A percentile compares a stretch with the other conserved stretches of the same genome.
phyloP scores from a whole-genome alignment of 2,113 vertebrate species.

The Litocranius walleri region DNA sequence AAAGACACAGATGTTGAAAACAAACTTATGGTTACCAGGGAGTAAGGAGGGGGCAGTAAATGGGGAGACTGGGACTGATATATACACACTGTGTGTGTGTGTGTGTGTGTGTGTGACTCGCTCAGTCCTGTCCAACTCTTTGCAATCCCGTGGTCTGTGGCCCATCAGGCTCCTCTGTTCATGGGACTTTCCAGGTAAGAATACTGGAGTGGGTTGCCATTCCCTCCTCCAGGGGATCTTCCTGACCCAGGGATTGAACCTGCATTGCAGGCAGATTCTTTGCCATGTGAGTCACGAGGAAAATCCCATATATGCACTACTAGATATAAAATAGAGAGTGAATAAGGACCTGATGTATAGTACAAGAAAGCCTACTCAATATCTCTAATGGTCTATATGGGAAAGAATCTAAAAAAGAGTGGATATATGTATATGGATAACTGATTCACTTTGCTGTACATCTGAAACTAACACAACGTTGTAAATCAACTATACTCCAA shows the following conservation, averaged over 20 bases:
- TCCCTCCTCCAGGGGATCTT: background rate
- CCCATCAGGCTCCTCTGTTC: background rate
- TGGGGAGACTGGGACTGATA: background rate
- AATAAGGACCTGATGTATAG: background rate
- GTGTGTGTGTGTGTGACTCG: background rate
- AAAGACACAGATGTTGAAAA: background rate
- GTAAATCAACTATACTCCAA: background rate
- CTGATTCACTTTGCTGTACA: background rate
- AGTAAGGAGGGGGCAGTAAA: background rate
- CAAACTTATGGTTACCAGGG: background rate
- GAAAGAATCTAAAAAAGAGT: background rate
- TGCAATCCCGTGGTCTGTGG: background rate
- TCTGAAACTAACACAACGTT: background rate
- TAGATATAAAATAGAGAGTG: background rate
- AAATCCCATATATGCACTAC: background rate
- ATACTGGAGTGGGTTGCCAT: background rate
- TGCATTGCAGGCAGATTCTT: background rate
- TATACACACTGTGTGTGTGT: background rate
- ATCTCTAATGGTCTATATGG: background rate
- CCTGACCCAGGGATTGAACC: background rate
- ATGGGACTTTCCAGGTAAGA: background rate
- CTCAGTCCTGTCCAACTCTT: background rate
- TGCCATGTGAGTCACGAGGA: accelerated
- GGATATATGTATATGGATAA: background rate
- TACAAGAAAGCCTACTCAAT: background rate